A percentile compares a stretch with the other conserved stretches of the same genome.
Conservation (phyloP, 2,888 invertebrate genomes). For the Psylliodes chrysocephalus region DNA sequence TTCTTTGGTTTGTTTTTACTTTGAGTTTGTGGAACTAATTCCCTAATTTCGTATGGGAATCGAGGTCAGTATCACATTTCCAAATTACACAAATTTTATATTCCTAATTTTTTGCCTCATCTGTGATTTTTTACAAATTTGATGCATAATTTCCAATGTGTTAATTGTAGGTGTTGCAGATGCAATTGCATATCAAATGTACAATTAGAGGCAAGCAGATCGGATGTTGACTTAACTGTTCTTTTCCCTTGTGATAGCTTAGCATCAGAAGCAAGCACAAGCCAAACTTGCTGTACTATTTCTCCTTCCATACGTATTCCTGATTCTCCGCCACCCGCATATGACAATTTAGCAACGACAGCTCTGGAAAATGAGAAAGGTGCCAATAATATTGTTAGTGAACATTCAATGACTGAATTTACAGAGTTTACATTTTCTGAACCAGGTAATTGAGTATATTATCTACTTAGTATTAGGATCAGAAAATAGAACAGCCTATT, state of each 20-base stretch:
- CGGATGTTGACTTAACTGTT: not conserved
- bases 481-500: too few species aligned
- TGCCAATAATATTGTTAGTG: not conserved
- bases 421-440: not conserved
- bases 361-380: not conserved
- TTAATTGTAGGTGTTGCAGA: constrained; percentile 24
- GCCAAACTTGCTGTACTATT: constrained; percentile 42
- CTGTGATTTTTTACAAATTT: too few species aligned
- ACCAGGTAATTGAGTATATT: constrained; percentile 18
- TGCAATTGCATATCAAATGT: constrained; percentile 16
- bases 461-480: too few species aligned
- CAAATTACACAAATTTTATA: too few species aligned
- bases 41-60: too few species aligned
- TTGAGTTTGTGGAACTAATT: too few species aligned
- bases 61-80: too few species aligned
- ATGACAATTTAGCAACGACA: constrained; percentile 34
- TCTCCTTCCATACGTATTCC: constrained; percentile 44
- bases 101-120: too few species aligned
- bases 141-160: too few species aligned
- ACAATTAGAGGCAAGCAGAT: not conserved
- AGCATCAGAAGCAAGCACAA: constrained; percentile 35
- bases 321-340: constrained; percentile 51
- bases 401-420: not conserved
- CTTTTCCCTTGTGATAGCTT: constrained; percentile 5
- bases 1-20: too few species aligned